phyloP scores from a whole-genome alignment of 1,140 invertebrate genomes.

The Chrysopa pallens region DNA sequence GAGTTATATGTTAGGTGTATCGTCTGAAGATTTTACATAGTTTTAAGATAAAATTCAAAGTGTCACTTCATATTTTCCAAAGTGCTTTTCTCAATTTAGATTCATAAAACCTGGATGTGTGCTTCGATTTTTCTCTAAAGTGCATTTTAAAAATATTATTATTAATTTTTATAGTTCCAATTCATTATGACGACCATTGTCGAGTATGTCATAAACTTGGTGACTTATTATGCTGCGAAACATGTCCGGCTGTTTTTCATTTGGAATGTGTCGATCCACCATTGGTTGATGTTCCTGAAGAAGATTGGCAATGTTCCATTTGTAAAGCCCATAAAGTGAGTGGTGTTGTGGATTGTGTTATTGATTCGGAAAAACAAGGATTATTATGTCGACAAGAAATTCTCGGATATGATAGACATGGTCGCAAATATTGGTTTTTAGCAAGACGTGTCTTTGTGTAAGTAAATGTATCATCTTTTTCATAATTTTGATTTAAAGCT shows the following conservation, averaged over 20 bases:
- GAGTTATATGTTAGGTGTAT: too few relatives aligned
- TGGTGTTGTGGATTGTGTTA: conserved; percentile 83
- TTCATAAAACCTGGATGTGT: too few relatives aligned
- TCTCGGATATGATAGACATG: conserved; percentile 84
- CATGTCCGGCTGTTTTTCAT: conserved; percentile 92
- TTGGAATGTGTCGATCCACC: conserved; percentile 90
- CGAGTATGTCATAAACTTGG: conserved; percentile 87
- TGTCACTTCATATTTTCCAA: too few relatives aligned
- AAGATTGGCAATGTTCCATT: conserved; percentile 90
- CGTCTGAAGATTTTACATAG: too few relatives aligned
- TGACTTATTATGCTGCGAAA: conserved; percentile 90
- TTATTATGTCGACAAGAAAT: conserved; percentile 81
- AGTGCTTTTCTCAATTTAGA: too few relatives aligned
- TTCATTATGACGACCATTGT: conserved; percentile 90
- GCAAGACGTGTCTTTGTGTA: conserved; percentile 81
- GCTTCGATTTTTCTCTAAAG: too few relatives aligned
- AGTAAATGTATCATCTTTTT: conserved; percentile 24
- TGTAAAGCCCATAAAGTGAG: conserved; percentile 80
- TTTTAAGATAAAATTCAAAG: too few relatives aligned
- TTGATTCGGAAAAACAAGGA: conserved; percentile 82
- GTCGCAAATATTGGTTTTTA: conserved; percentile 93
- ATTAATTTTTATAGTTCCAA: conserved; percentile 52
- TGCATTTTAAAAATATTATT: too few relatives aligned
- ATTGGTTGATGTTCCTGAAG: conserved; percentile 77
- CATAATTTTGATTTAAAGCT: too few relatives aligned